Percentiles rank a stretch among this genome's conserved stretches.
These are phyloP conservation scores for Stichodactyla mertensii DNA, from an alignment of 64 coral and sea anemone genomes.

Conservation along the genomic window DNA sequence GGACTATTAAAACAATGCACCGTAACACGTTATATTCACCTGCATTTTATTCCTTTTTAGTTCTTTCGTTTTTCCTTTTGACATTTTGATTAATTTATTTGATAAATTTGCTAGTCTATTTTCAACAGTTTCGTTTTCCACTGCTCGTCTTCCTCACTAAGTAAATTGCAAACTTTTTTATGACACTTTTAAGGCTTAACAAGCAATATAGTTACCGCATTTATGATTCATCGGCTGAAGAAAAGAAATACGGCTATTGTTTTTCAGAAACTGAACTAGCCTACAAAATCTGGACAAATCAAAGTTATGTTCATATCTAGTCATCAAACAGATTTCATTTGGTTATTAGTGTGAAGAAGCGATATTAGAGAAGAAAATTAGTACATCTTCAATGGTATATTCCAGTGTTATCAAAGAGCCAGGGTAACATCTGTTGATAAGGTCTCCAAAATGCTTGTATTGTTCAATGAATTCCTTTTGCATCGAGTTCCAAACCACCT, in stretches of 20 bases:
- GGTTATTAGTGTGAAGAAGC: slow-evolving; percentile 76
- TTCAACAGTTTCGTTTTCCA: neutral
- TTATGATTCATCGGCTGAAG: too few species aligned
- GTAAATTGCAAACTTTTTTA: too few species aligned
- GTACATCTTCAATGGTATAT: slow-evolving; percentile 80
- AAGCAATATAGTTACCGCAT: too few species aligned
- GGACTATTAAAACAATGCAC: too few species aligned
- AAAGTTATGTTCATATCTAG: neutral
- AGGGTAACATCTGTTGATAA: slow-evolving; percentile 93
- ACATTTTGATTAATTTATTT: neutral
- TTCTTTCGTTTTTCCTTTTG: neutral
- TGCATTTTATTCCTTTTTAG: too few species aligned
- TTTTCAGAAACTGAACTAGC: too few species aligned
- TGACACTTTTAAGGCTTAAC: too few species aligned
- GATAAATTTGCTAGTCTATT: neutral
- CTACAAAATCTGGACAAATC: neutral
- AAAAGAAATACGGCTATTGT: too few species aligned
- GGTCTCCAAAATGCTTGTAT: slow-evolving; percentile 91
- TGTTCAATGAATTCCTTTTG: slow-evolving; percentile 93
- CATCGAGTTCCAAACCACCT: slow-evolving; percentile 99
- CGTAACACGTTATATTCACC: too few species aligned
- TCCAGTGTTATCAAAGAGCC: slow-evolving; percentile 94
- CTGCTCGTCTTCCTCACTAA: neutral
- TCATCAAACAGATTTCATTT: too few species aligned
- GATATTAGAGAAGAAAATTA: slow-evolving; percentile 84